A percentile compares a stretch with the other conserved stretches of the same genome.
These are phyloP conservation scores for Schizothorax lantsangensis DNA, from an alignment of 2,797 vertebrate species.

Conservation along the genomic window DNA sequence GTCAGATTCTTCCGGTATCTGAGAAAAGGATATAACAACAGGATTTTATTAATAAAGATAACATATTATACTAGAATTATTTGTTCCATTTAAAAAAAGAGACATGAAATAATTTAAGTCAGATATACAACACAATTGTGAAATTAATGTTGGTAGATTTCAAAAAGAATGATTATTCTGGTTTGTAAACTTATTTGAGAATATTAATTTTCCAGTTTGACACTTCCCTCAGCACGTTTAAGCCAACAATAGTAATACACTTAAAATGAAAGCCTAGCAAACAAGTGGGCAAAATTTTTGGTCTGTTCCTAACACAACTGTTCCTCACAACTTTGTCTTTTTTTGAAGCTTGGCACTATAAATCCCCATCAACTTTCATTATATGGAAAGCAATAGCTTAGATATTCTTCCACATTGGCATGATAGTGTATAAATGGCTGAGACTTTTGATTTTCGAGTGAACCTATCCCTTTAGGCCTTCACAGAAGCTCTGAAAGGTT, in stretches of 20 bases:
- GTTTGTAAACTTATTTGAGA: background rate
- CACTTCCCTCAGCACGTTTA: background rate
- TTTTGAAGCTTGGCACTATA: background rate
- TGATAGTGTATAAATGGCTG: background rate
- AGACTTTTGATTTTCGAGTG: background rate
- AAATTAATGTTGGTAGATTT: background rate
- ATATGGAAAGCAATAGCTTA: background rate
- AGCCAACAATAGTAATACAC: background rate
- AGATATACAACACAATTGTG: background rate
- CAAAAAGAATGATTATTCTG: background rate
- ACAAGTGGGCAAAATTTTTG: background rate
- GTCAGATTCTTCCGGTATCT: constrained; percentile 91
- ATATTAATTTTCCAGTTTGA: background rate
- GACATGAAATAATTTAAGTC: background rate
- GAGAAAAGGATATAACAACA: constrained; percentile 43
- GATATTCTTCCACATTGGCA: background rate
- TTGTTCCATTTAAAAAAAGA: background rate
- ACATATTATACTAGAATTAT: background rate
- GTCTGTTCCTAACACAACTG: background rate
- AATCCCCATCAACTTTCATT: background rate
- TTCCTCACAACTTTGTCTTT: background rate
- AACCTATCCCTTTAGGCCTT: background rate
- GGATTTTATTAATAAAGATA: background rate
- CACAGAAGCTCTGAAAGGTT: background rate
- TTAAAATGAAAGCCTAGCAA: background rate